Evolutionary conservation across 2,113 vertebrate species (phyloP).

Genomic region (Myrmecophaga tridactyla): DNA sequence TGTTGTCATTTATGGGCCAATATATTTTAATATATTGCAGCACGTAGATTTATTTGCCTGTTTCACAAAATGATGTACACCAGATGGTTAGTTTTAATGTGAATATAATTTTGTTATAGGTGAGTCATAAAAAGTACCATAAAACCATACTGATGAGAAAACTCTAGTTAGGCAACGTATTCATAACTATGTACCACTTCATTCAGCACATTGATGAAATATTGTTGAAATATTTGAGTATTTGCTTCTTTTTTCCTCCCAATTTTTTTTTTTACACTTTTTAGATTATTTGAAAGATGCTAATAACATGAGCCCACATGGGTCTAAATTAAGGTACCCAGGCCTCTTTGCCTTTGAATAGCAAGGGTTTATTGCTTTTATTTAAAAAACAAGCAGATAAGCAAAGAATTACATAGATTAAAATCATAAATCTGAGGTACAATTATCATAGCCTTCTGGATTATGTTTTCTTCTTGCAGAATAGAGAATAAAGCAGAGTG

Average conservation of each 20-base stretch:
- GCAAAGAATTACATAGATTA: not conserved
- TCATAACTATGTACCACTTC: conserved; percentile 14
- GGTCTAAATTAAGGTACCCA: not conserved
- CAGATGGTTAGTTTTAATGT: conserved; percentile 71
- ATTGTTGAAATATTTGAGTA: not conserved
- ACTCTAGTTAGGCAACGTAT: conserved; percentile 47
- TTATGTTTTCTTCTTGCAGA: not conserved
- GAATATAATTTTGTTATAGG: conserved; percentile 53
- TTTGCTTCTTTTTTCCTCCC: not conserved
- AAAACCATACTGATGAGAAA: conserved; percentile 56
- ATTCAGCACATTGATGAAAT: conserved; percentile 36
- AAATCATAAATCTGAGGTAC: not conserved
- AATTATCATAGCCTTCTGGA: not conserved
- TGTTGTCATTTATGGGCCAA: conserved; percentile 59
- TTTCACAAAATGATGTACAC: conserved; percentile 58
- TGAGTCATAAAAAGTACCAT: conserved; percentile 57
- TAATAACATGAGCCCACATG: not conserved
- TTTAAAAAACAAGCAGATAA: not conserved
- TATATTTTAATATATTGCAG: conserved; percentile 50
- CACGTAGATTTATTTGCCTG: conserved; percentile 60
- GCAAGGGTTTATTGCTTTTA: not conserved
- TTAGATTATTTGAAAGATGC: not conserved
- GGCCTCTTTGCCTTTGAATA: not conserved
- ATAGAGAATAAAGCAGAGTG: not conserved
- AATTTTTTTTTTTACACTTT: not conserved